These are phyloP conservation scores for Paramacrobiotus metropolitanus DNA, from an alignment of 1,140 invertebrate species.

Conservation along the genomic window DNA sequence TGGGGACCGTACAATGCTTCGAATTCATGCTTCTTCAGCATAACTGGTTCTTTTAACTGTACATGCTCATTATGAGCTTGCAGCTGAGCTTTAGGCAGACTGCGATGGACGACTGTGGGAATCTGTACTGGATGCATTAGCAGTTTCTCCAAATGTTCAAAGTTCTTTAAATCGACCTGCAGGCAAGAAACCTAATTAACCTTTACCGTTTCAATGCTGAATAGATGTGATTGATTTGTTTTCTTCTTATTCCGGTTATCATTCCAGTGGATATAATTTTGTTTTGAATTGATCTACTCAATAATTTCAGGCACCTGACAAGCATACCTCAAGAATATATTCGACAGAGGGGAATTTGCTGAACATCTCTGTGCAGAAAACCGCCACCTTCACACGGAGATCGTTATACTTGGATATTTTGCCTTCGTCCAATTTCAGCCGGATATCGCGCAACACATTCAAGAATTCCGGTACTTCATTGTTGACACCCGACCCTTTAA, in stretches of 20 bases:
- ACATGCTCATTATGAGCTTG: background rate
- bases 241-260: no score
- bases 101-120: background rate
- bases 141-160: constrained; percentile 1
- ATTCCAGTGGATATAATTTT: no score
- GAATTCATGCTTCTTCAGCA: background rate
- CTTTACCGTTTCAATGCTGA: no score
- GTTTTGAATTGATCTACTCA: no score
- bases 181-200: no score
- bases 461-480: constrained; percentile 1
- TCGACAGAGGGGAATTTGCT: background rate
- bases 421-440: background rate
- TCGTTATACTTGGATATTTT: background rate
- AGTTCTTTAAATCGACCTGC: background rate
- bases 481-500: background rate
- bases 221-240: no score
- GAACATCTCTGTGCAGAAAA: background rate
- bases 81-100: background rate
- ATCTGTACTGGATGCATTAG: background rate
- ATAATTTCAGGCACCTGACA: no score
- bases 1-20: background rate
- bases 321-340: background rate
- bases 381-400: background rate
- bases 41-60: background rate
- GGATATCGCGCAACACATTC: background rate